Percentiles rank a stretch among this genome's conserved stretches.
Evolutionary conservation across 2,888 invertebrate species (phyloP).

Genomic region (Cylloceria caligata): DNA sequence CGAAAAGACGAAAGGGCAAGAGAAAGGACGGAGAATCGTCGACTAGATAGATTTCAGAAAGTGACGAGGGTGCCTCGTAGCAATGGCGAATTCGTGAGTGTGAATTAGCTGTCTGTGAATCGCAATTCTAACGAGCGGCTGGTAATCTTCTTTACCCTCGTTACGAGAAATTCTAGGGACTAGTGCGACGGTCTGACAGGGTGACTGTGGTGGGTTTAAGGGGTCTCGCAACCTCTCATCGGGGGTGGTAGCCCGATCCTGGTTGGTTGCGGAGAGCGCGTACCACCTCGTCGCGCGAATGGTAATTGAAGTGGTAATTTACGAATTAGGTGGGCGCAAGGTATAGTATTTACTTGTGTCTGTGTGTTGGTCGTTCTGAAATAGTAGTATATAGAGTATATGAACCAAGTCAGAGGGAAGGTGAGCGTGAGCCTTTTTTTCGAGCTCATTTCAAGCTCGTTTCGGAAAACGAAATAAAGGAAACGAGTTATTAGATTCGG

Average conservation of each 20-base stretch:
- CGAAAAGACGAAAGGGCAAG: conserved; percentile 16
- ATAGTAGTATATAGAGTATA: conserved; percentile 1
- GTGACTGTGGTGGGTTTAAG: conserved; percentile 35
- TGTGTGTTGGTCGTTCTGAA: conserved; percentile 52
- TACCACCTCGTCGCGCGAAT: conserved; percentile 52
- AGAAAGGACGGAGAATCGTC: conserved; percentile 38
- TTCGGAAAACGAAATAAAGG: conserved; percentile 26
- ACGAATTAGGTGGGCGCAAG: conserved; percentile 64
- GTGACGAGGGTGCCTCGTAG: conserved; percentile 1
- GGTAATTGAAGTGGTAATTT: conserved; percentile 73
- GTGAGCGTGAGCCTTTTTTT: conserved; percentile 30
- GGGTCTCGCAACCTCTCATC: conserved; percentile 41
- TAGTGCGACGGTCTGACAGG: conserved; percentile 9
- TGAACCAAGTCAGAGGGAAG: background rate
- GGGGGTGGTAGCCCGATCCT: conserved; percentile 67
- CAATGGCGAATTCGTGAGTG: conserved; percentile 30
- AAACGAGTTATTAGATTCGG: conserved; percentile 48
- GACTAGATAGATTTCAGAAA: conserved; percentile 45
- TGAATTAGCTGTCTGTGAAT: conserved; percentile 57
- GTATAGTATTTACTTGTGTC: background rate
- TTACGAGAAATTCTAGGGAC: conserved; percentile 38
- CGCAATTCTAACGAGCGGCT: conserved; percentile 60
- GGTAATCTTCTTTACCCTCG: conserved; percentile 63
- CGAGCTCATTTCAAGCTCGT: conserved; percentile 24
- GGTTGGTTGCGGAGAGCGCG: conserved; percentile 52